Conservation (phyloP, 2,113 vertebrate genomes). For the Nycticebus coucang region DNA sequence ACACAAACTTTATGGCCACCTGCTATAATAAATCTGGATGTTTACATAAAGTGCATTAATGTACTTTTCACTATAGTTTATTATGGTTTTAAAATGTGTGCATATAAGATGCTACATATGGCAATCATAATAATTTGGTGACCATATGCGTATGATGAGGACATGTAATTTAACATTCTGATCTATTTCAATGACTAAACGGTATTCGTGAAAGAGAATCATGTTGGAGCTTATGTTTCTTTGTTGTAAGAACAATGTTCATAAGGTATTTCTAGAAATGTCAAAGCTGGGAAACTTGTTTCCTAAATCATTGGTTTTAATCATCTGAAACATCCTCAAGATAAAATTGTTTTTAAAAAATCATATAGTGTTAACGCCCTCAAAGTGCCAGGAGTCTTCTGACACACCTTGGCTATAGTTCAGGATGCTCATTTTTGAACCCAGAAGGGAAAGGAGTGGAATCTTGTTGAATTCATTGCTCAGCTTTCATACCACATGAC, state of each 20-base stretch:
- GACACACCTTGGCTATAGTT: not conserved
- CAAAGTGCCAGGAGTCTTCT: not conserved
- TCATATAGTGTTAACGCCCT: not conserved
- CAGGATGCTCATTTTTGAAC: conserved; percentile 32
- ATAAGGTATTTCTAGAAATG: conserved; percentile 32
- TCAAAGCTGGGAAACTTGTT: conserved; percentile 39
- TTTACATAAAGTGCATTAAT: not conserved
- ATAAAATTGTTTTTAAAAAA: not conserved
- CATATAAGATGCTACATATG: not conserved
- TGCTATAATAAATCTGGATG: not conserved
- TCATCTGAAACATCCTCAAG: not conserved
- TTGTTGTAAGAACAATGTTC: not conserved
- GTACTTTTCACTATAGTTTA: not conserved
- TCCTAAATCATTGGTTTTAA: not conserved
- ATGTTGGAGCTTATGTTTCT: not conserved
- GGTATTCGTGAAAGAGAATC: not conserved
- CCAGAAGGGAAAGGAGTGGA: not conserved
- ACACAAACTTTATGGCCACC: too few relatives aligned
- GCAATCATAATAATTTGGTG: not conserved
- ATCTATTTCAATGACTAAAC: not conserved
- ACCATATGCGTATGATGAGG: not conserved
- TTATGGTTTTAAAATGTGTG: not conserved
- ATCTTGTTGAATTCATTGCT: not conserved
- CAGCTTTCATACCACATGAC: conserved; percentile 29
- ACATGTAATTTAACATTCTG: not conserved